phyloP scores from a whole-genome alignment of 2,888 invertebrate species.

The Blastobasis adustella region DNA sequence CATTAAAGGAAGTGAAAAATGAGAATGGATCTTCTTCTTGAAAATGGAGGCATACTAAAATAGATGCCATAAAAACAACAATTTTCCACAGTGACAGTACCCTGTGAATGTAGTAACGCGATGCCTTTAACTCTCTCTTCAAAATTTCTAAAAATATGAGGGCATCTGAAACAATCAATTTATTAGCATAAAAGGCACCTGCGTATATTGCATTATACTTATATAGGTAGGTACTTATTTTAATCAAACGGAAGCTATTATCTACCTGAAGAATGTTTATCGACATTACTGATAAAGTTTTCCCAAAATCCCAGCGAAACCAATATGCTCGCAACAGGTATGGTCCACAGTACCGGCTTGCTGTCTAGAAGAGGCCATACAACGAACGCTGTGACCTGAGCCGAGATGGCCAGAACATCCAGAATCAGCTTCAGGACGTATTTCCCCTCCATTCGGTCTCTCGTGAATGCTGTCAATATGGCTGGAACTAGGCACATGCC shows the following conservation, averaged over 20 bases:
- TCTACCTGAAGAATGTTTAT: slow-evolving; percentile 42
- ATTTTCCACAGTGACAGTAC: slow-evolving; percentile 86
- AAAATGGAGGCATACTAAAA: slow-evolving; percentile 72
- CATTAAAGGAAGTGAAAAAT: slow-evolving; percentile 60
- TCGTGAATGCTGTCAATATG: slow-evolving; percentile 77
- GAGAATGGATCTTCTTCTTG: slow-evolving; percentile 55
- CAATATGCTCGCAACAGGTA: slow-evolving; percentile 78
- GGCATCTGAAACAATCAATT: neutral
- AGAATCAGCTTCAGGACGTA: slow-evolving; percentile 54
- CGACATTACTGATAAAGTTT: slow-evolving; percentile 77
- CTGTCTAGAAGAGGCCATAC: slow-evolving; percentile 79
- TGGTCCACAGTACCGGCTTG: slow-evolving; percentile 70
- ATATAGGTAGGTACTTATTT: too few relatives aligned
- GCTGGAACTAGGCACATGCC: slow-evolving; percentile 88
- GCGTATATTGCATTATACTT: too few relatives aligned
- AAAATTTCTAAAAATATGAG: neutral
- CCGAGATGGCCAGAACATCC: slow-evolving; percentile 76
- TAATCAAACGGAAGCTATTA: slow-evolving; percentile 3
- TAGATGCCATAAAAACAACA: slow-evolving; percentile 78
- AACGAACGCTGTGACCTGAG: slow-evolving; percentile 80
- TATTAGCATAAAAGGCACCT: too few relatives aligned
- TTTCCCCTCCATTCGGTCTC: slow-evolving; percentile 46
- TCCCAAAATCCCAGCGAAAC: slow-evolving; percentile 91
- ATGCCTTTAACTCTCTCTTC: slow-evolving; percentile 67
- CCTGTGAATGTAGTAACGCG: slow-evolving; percentile 83